These are phyloP conservation scores for Corythoichthys intestinalis DNA, from an alignment of 2,113 vertebrate genomes.

Conservation along the genomic window DNA sequence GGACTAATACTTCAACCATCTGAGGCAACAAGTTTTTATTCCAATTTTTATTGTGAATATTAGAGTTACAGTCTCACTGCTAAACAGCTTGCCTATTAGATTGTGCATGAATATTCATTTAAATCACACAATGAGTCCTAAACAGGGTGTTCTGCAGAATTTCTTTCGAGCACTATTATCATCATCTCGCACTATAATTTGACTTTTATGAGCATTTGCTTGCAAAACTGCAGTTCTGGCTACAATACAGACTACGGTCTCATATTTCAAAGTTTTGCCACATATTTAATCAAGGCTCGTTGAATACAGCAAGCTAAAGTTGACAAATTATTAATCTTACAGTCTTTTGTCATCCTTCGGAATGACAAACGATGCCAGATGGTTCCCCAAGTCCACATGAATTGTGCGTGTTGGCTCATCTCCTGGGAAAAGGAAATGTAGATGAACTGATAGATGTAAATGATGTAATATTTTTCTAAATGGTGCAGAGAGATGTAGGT, in stretches of 20 bases:
- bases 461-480: conserved; percentile 31
- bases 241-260: background rate
- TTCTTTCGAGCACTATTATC: background rate
- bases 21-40: background rate
- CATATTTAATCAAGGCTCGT: background rate
- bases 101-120: background rate
- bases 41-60: background rate
- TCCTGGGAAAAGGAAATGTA: conserved; percentile 28
- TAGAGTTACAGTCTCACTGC: background rate
- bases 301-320: conserved; percentile 5
- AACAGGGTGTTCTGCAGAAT: background rate
- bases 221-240: background rate
- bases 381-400: conserved; percentile 19
- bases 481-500: conserved; percentile 29
- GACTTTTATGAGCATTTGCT: background rate
- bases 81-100: background rate
- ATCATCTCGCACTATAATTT: background rate
- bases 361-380: conserved; percentile 29
- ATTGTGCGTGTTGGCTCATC: conserved; percentile 13
- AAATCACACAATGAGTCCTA: background rate
- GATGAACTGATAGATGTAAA: conserved; percentile 11
- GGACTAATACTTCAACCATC: background rate
- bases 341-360: background rate
- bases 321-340: conserved; percentile 12
- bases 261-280: background rate